Base-by-base conservation (phyloP, 1,140 invertebrate species). In the Papilio glaucus region DNA sequence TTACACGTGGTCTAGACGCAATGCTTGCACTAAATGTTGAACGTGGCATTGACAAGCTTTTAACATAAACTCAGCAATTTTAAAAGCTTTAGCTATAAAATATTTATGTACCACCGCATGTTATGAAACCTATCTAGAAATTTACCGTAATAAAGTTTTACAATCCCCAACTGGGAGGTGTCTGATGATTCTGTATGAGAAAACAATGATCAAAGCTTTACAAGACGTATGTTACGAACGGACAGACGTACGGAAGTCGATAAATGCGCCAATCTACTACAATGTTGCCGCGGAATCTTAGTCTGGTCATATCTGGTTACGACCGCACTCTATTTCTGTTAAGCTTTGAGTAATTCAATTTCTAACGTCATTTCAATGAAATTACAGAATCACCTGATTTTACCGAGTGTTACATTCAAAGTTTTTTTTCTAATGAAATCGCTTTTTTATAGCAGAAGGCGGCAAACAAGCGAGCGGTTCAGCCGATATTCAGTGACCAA, bases 321-420 rank as follows among this genome's bases (percentile, higher is more conserved):
- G 5, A 33, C 33, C 37, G 62, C 33, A 39, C 18, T 41, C 21
- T 57, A 57, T 57, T 53, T 53, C 49, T 57, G 21, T 57, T 57
- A 12, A 57, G 29, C 6, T 33, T 33, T 6, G 6, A 33, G 6
- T 33, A 33, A 33, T 33, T 33, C 6, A 6, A 33, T 33, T 33
- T 33, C 29, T 2, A 33, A 3, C 29, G 29, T n/a, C n/a, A n/a
- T n/a, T n/a, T n/a, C n/a, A n/a, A n/a, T n/a, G n/a, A n/a, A n/a
- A n/a, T n/a, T n/a, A n/a, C n/a, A n/a, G n/a, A n/a, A n/a, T n/a
- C n/a, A n/a, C n/a, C n/a, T n/a, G n/a, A n/a, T n/a, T n/a, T n/a
- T n/a, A n/a, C n/a, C n/a, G n/a, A n/a, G n/a, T n/a, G n/a, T n/a
- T n/a, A n/a, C n/a, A n/a, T n/a, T n/a, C n/a, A n/a, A n/a, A n/a